Conservation (phyloP, 2,888 invertebrate genomes). For the Melikaiella ostensackeni region DNA sequence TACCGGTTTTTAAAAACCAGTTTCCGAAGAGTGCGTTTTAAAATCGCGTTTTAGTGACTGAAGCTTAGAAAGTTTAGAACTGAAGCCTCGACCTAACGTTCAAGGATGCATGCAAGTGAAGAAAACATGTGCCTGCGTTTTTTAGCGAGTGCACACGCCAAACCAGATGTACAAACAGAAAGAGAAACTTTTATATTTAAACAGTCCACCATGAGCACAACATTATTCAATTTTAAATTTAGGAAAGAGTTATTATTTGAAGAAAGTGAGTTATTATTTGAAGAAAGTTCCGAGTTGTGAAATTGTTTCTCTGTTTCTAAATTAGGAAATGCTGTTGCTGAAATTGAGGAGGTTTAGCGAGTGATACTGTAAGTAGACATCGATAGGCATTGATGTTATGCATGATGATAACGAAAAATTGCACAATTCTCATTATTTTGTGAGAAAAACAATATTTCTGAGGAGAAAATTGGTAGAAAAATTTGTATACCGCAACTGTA, state of each 20-base stretch:
- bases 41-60: constrained; percentile 9
- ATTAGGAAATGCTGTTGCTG: background rate
- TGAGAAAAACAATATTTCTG: too few species aligned
- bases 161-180: constrained; percentile 35
- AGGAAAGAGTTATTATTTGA: background rate
- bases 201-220: background rate
- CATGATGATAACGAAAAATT: too few species aligned
- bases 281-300: background rate
- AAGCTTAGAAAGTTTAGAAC: too few species aligned
- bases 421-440: too few species aligned
- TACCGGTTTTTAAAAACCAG: background rate
- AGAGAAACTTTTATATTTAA: constrained; percentile 39
- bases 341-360: too few species aligned
- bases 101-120: constrained; percentile 36
- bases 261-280: background rate
- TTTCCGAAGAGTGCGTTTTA: background rate
- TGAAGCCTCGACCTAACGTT: constrained; percentile 38
- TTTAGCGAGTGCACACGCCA: constrained; percentile 35
- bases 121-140: constrained; percentile 20
- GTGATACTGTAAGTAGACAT: too few species aligned
- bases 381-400: too few species aligned
- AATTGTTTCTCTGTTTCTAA: background rate
- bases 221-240: constrained; percentile 14
- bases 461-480: too few species aligned
- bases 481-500: too few species aligned